A percentile compares a stretch with the other conserved stretches of the same genome.
Evolutionary conservation across 2,888 invertebrate species (phyloP).

Genomic region (Leptura quadrifasciata): DNA sequence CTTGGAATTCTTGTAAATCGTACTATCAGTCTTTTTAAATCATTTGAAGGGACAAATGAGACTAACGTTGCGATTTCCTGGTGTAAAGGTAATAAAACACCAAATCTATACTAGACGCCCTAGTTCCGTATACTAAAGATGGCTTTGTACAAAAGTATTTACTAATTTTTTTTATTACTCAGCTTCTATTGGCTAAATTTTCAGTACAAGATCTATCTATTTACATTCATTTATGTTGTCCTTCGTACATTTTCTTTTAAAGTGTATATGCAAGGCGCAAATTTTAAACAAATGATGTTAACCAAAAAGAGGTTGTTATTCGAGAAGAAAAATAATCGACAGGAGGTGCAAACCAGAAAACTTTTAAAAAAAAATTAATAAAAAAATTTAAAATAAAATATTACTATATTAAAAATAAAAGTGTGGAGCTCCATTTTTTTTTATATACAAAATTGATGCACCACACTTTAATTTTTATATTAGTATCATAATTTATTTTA

Average conservation of each 20-base stretch:
- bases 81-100: slow-evolving; percentile 66
- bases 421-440: too few relatives aligned
- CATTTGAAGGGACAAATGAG: slow-evolving; percentile 58
- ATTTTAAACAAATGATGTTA: neutral
- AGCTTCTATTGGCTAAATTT: slow-evolving; percentile 58
- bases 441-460: too few relatives aligned
- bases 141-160: slow-evolving; percentile 66
- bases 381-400: too few relatives aligned
- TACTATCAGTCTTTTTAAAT: slow-evolving; percentile 65
- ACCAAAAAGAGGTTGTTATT: neutral
- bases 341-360: too few relatives aligned
- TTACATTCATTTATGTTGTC: slow-evolving; percentile 52
- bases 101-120: slow-evolving; percentile 59
- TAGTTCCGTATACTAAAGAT: slow-evolving; percentile 66
- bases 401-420: too few relatives aligned
- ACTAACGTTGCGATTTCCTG: slow-evolving; percentile 58
- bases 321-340: neutral
- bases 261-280: slow-evolving; percentile 17
- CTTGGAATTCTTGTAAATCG: slow-evolving; percentile 41
- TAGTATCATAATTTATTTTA: too few relatives aligned
- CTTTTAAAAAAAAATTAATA: too few relatives aligned
- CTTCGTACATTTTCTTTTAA: slow-evolving; percentile 33
- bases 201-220: slow-evolving; percentile 62
- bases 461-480: too few relatives aligned
- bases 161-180: slow-evolving; percentile 58